Evolutionary conservation across 2,113 vertebrate genomes (phyloP).

Genomic region (Bothrops jararaca): DNA sequence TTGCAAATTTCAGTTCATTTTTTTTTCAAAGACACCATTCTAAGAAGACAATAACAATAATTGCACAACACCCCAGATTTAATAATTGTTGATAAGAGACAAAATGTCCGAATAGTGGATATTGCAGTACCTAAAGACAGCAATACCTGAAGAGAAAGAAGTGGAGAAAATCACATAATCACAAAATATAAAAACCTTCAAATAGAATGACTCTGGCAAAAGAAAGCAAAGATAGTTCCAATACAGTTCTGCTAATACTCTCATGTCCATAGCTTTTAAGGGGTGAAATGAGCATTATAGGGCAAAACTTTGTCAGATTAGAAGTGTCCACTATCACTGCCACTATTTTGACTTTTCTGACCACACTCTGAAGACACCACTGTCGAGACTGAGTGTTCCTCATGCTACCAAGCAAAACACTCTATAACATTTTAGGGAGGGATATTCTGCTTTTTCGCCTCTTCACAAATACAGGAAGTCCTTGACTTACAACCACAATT

Average conservation of each 20-base stretch:
- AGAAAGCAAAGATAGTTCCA: not conserved
- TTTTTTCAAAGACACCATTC: not conserved
- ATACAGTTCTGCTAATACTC: not conserved
- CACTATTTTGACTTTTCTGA: not conserved
- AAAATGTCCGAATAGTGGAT: not conserved
- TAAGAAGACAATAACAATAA: not conserved
- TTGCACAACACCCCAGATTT: not conserved
- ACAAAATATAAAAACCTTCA: not conserved
- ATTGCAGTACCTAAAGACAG: not conserved
- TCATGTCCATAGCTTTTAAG: not conserved
- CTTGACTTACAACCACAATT: not conserved
- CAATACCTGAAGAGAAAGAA: not conserved
- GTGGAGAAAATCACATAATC: not conserved
- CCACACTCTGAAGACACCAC: not conserved
- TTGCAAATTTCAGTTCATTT: not conserved
- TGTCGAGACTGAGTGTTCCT: too few relatives aligned
- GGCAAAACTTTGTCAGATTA: not conserved
- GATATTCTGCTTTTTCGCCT: not conserved
- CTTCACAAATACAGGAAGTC: not conserved
- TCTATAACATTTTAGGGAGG: not conserved
- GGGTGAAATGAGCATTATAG: not conserved
- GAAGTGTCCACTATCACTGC: not conserved
- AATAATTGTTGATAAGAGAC: not conserved
- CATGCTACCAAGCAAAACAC: not conserved
- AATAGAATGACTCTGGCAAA: not conserved